Conservation (phyloP, 2,113 vertebrate genomes). For the Crotalus helleri region DNA sequence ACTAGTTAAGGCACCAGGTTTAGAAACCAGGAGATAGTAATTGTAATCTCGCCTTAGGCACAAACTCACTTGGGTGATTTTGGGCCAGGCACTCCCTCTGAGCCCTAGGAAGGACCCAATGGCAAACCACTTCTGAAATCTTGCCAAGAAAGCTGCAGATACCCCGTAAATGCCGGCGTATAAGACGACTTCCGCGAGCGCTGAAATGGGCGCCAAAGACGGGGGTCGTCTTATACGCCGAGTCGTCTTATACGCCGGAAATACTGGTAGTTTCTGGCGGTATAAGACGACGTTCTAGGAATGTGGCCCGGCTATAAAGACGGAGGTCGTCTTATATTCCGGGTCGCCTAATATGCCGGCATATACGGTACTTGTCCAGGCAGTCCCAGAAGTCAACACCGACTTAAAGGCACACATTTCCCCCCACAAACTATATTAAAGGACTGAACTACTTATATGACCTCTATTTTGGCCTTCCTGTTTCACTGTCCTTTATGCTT, state of each 20-base stretch:
- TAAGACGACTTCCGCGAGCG: too few species aligned
- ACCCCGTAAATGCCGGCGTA: too few species aligned
- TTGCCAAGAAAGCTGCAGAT: background rate
- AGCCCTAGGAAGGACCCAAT: background rate
- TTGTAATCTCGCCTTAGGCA: background rate
- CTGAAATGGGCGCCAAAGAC: too few species aligned
- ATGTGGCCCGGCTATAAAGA: too few species aligned
- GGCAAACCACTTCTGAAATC: background rate
- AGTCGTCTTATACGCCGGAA: too few species aligned
- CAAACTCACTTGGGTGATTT: background rate
- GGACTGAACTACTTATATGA: background rate
- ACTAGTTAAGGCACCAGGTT: background rate
- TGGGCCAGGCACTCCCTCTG: background rate
- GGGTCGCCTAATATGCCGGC: too few species aligned
- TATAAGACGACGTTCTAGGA: too few species aligned
- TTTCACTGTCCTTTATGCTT: background rate
- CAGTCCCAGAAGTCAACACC: background rate
- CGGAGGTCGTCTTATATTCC: too few species aligned
- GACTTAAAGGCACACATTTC: background rate
- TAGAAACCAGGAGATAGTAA: background rate
- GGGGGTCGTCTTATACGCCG: too few species aligned
- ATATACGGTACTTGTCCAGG: background rate
- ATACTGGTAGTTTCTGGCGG: too few species aligned
- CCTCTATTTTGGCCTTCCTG: background rate
- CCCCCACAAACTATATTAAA: background rate